Base-by-base conservation (phyloP, 2,888 invertebrate genomes). In the Hofmannophila pseudospretella region DNA sequence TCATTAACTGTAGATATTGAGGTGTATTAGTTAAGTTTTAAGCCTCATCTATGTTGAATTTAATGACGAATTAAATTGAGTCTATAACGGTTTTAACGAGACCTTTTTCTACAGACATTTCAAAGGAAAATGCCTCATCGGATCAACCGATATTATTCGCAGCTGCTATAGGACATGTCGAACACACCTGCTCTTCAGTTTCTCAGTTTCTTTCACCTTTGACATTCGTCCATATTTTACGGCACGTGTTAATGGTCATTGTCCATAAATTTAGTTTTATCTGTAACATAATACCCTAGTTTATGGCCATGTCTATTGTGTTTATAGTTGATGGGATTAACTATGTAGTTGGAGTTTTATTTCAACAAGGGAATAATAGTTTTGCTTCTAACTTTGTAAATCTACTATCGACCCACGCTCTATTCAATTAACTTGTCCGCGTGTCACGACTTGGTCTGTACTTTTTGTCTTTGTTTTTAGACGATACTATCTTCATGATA, bases 151-250 rank as follows among this genome's bases (percentile, higher is more conserved):
- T 44, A 44, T 46, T 47, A 44, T 46, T 47, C 38, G 67, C 76
- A 73, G 74, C 67, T 74, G 76, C 60, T 27, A 7, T 19, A 31
- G 43, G 38, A 42, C 47, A 49, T 49, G 48, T 39, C 42, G 38
- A 44, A 31, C 39, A 56, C 76, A 80, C 80, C 81, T 80, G 80
- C 78, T 57, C 49, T 32, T 48, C 44, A 46, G 42, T 58, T 54
- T 62, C 58, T 50, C 51, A 46, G 60, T 61, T 51, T 55, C 49
- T 62, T 65, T 71, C 68, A 73, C 72, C 74, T 80, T 65, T 80
- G 81, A 77, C 84, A 81, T 84, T 82, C 73, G 51, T 47, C 54
- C 47, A 54, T 49, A 45, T 36, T 48, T 48, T 44, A 45, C 45
- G 41, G 27, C 47, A 45, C 49, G 43, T 44, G 39, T 31, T 20